Base-by-base conservation (phyloP, 2,113 vertebrate genomes). In the Raphicerus campestris region DNA sequence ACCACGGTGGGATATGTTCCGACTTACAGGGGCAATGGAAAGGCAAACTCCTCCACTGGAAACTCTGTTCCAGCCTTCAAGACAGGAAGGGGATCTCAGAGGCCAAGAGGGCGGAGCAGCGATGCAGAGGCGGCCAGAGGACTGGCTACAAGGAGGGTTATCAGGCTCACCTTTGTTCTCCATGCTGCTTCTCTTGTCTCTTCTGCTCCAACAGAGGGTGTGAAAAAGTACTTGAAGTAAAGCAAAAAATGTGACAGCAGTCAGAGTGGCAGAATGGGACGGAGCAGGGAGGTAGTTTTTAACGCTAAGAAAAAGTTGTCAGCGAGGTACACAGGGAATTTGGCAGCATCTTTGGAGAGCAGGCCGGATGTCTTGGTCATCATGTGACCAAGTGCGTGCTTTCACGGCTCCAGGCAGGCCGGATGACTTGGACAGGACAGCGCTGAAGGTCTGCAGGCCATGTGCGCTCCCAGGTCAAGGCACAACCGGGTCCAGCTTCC, bases 41-140 rank as follows among this genome's bases (percentile, higher is more conserved):
- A 7, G 0, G 28, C 17, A n/a, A 3, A 28, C 15, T 13, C 22
- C 61, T 51, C 7, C 13, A 1, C 1, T 1, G 10, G 39, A 26
- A 7, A 13, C 80, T 16, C 56, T 35, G 20, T 4, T 51, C 22
- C 3, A 13, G 39, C 10, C 22, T 13, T 26, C 8, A 6, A 86
- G n/a, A 39, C n/a, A 7, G 7, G 63, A 60, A 56, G 56, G 15
- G 66, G 19, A 17, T 7, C 32, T 39, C 2, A 5, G 14, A n/a
- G 84, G n/a, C 60, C 7, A 15, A n/a, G 5, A 39, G 30, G 42
- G 61, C 42, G n/a, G 15, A 22, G 35, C 6, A 19, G 47, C 1
- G 0, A 32, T 7, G 42, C 1, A 1, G 26, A 39, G 45, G 49
- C 32, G 6, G 83, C 49, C 22, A 20, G 24, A 16, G 42, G 47